These are phyloP conservation scores for Drosophila bocqueti DNA, from an alignment of 1,140 invertebrate species.

Conservation along the genomic window DNA sequence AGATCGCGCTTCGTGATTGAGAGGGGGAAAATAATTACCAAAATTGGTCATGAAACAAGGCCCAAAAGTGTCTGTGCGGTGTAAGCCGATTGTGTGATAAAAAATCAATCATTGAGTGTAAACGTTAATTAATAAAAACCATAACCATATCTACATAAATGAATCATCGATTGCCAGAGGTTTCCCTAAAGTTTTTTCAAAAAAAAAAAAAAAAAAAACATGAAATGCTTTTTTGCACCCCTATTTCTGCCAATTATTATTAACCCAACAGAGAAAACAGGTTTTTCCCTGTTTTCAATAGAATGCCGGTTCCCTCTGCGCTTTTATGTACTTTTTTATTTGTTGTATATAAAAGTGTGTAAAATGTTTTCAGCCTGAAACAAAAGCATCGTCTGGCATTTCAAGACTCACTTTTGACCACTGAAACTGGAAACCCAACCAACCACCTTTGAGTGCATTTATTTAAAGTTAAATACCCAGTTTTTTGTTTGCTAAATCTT, in stretches of 20 bases:
- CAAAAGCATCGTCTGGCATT: conserved; percentile 61
- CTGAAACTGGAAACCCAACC: conserved; percentile 41
- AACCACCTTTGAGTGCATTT: conserved; percentile 53
- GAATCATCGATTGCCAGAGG: conserved; percentile 13
- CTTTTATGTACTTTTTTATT: conserved; percentile 8
- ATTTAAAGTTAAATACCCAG: conserved; percentile 6
- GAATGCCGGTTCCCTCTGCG: conserved; percentile 55
- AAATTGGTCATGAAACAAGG: conserved; percentile 58
- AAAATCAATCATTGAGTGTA: conserved; percentile 39
- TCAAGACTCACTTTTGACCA: conserved; percentile 50
- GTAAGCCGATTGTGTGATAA: conserved; percentile 24
- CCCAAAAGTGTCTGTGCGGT: conserved; percentile 25
- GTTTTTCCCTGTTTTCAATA: conserved; percentile 52
- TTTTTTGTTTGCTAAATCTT: neutral
- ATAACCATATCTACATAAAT: conserved; percentile 3
- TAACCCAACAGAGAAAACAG: conserved; percentile 41
- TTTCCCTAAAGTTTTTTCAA: conserved; percentile 17
- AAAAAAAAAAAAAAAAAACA: conserved; percentile 17
- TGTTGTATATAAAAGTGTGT: conserved; percentile 40
- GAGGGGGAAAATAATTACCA: conserved; percentile 46
- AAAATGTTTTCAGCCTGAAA: conserved; percentile 45
- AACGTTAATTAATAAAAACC: conserved; percentile 12
- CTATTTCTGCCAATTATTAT: conserved; percentile 23
- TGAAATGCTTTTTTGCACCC: conserved; percentile 21
- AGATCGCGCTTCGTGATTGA: conserved; percentile 42